Base-by-base conservation (phyloP, 2,113 vertebrate genomes). In the Microcebus murinus region DNA sequence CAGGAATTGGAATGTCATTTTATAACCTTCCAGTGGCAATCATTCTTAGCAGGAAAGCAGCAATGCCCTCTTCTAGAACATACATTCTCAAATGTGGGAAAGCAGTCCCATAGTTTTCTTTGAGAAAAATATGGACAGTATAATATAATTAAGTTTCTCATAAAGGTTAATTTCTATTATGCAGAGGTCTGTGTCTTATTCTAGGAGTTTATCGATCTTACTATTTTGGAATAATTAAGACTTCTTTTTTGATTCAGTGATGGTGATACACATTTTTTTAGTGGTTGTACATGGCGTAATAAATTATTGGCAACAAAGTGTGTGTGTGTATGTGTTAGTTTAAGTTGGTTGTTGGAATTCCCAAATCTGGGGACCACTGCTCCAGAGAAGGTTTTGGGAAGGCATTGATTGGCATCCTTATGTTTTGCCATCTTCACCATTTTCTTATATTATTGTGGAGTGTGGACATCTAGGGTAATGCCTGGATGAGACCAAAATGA, bases 181-280 rank as follows among this genome's bases (percentile, higher is more conserved):
- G 8, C 12, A 77, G 52, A 61, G 31, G 8, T 87, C 42, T 94
- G 21, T 83, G 8, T 95, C 73, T 92, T 79, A 96, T 81, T 95
- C 36, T 95, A 29, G 74, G 39, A 83, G 15, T 93, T 18, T 81
- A 29, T 91, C 10, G 61, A 67, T 89, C n/a, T 61, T 97, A 74
- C 79, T 91, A 52, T 90, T 96, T 96, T 96, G 90, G 63, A 74
- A 91, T 94, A 29, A 36, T 42, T 77, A 68, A 86, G 39, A 74
- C 59, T 93, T 81, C 8, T 87, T 70, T 81, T 36, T 39, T 52
- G 29, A 59, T 94, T 87, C 68, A 95, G 7, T 91, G 82, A 93
- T 90, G 31, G 25, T 29, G 8, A 86, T 82, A 55, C 1, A 10
- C 2, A 27, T 65, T 91, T 89, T 92, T 81, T 39, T 61, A 70